These are phyloP conservation scores for Myiopsitta monachus DNA, from an alignment of 2,113 vertebrate genomes.

Conservation along the genomic window DNA sequence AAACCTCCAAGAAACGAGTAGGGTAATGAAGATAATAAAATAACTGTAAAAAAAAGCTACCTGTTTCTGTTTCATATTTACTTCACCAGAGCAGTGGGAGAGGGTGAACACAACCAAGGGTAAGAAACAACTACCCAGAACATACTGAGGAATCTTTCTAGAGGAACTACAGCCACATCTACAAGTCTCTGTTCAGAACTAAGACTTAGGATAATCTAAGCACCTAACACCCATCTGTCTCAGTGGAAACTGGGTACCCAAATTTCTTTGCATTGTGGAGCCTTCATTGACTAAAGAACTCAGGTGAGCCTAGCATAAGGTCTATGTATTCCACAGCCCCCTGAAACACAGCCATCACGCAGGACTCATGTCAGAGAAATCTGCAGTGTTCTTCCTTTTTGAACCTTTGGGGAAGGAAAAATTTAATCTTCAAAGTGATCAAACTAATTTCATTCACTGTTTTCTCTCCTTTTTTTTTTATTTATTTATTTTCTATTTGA, in stretches of 20 bases:
- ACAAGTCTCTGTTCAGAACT: neutral
- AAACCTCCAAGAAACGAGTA: neutral
- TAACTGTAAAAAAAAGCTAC: neutral
- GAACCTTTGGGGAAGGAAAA: neutral
- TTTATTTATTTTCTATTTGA: neutral
- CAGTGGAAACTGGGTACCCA: neutral
- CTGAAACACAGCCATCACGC: neutral
- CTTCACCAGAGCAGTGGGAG: neutral
- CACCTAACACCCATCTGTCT: neutral
- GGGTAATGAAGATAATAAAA: neutral
- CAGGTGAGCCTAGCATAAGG: neutral
- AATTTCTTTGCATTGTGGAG: neutral
- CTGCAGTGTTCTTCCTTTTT: neutral
- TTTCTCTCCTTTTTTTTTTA: neutral
- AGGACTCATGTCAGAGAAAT: neutral
- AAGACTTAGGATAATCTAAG: neutral
- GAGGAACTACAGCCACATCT: neutral
- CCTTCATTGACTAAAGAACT: neutral
- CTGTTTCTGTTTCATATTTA: neutral
- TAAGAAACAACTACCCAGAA: neutral
- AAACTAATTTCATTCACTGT: neutral
- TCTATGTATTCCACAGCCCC: neutral
- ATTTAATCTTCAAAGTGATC: neutral
- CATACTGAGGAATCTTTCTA: neutral
- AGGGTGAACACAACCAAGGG: neutral